A percentile compares a stretch with the other conserved stretches of the same genome.
These are phyloP conservation scores for Phrynocephalus versicolor DNA, from an alignment of 2,113 vertebrate species.

Conservation along the genomic window DNA sequence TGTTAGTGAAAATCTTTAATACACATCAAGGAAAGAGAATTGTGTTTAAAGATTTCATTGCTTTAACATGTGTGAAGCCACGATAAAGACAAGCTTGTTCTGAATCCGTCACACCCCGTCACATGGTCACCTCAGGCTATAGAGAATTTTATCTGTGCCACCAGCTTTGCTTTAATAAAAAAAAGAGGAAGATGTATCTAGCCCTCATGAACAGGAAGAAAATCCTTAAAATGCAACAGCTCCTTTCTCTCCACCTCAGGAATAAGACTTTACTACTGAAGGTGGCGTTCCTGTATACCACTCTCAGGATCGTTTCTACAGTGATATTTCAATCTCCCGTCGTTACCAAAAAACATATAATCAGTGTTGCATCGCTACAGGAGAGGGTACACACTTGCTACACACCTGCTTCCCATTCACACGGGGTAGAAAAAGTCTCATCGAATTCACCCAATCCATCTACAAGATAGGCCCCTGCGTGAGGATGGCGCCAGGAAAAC, in stretches of 20 bases:
- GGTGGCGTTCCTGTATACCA: no score
- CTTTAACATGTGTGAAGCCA: conserved; percentile 43
- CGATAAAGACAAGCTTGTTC: conserved; percentile 26
- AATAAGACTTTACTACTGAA: neutral
- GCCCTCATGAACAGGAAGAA: neutral
- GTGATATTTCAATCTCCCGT: neutral
- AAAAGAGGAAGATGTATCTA: neutral
- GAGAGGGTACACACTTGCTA: neutral
- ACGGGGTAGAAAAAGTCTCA: neutral
- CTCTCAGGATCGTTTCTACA: neutral
- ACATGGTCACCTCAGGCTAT: neutral
- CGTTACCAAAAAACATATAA: no score
- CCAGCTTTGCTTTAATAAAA: conserved; percentile 2
- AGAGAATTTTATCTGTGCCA: conserved; percentile 1
- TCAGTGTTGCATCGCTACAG: no score
- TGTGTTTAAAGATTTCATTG: conserved; percentile 30
- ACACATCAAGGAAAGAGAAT: conserved; percentile 36
- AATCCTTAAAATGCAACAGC: neutral
- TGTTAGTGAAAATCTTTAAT: conserved; percentile 37
- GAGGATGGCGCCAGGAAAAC: neutral
- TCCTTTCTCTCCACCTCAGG: neutral
- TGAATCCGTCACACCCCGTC: neutral
- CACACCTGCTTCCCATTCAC: neutral
- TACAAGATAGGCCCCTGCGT: neutral
- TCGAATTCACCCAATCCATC: neutral